A percentile compares a stretch with the other conserved stretches of the same genome.
Evolutionary conservation across 2,113 vertebrate genomes (phyloP).

Genomic region (Gymnocephalus cernua): DNA sequence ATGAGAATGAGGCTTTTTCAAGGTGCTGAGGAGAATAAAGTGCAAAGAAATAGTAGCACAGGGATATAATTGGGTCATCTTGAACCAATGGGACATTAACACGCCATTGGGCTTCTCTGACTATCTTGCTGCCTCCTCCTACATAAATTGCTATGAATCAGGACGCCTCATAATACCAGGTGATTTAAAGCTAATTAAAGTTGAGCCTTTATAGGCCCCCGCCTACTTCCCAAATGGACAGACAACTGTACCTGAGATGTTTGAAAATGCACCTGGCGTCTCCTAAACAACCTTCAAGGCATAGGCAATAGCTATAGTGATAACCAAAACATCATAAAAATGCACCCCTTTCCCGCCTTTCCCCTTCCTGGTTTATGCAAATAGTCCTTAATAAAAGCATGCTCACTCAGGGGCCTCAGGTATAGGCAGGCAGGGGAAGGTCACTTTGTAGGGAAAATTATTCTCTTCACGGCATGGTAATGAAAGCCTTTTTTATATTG

Average conservation of each 20-base stretch:
- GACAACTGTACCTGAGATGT: constrained; percentile 57
- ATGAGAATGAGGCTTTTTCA: constrained; percentile 66
- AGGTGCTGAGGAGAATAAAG: constrained; percentile 68
- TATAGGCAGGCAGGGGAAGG: constrained; percentile 75
- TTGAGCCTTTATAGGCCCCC: constrained; percentile 56
- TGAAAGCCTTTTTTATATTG: constrained; percentile 73
- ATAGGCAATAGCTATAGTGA: constrained; percentile 44
- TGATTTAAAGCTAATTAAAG: constrained; percentile 81
- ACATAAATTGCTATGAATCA: constrained; percentile 76
- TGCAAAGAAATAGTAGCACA: constrained; percentile 65
- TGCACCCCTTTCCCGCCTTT: constrained; percentile 45
- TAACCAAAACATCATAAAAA: constrained; percentile 73
- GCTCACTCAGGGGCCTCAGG: constrained; percentile 70
- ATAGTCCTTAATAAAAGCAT: constrained; percentile 80
- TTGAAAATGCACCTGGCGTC: constrained; percentile 60
- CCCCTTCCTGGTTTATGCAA: constrained; percentile 75
- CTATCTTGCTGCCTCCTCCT: constrained; percentile 62
- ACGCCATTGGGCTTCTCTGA: constrained; percentile 75
- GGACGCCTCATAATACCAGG: constrained; percentile 66
- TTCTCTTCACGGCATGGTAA: constrained; percentile 78
- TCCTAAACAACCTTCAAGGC: constrained; percentile 67
- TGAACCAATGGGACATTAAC: constrained; percentile 82
- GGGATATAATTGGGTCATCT: constrained; percentile 83
- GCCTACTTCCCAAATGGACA: constrained; percentile 52
- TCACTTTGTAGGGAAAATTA: constrained; percentile 80